Conservation (phyloP, 2,113 vertebrate genomes). For the Trochalopteron elliotii region DNA sequence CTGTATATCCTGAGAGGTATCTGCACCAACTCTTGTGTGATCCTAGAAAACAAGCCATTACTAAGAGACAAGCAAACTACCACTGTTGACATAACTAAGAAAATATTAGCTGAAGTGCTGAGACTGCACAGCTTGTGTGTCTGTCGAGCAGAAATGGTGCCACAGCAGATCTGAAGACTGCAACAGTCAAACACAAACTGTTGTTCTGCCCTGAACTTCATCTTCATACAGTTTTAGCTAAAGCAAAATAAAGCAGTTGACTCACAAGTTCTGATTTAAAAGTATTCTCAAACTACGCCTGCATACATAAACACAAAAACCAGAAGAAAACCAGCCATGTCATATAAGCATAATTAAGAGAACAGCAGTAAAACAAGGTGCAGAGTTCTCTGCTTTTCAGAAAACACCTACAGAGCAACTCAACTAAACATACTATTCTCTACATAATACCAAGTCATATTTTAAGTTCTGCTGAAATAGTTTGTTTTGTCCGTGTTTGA, state of each 20-base stretch:
- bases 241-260: background rate
- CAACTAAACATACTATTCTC: background rate
- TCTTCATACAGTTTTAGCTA: background rate
- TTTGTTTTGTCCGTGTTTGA: background rate
- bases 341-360: background rate
- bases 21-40: constrained; percentile 90
- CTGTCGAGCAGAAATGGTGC: background rate
- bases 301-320: background rate
- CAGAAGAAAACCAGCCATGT: background rate
- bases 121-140: background rate
- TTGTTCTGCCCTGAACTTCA: background rate
- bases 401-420: background rate
- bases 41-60: constrained; percentile 75
- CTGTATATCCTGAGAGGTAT: constrained; percentile 98
- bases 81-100: background rate
- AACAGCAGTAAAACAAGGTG: background rate
- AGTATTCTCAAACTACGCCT: background rate
- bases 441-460: background rate
- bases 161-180: background rate
- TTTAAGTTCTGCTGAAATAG: background rate
- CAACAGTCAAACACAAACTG: background rate
- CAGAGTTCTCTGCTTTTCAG: background rate
- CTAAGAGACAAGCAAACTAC: background rate
- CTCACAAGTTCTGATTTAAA: background rate
- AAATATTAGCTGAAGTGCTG: background rate